Percentiles rank a stretch among this genome's conserved stretches.
These are phyloP conservation scores for Saccostrea echinata DNA, from an alignment of 1,140 invertebrate genomes.

Conservation along the genomic window DNA sequence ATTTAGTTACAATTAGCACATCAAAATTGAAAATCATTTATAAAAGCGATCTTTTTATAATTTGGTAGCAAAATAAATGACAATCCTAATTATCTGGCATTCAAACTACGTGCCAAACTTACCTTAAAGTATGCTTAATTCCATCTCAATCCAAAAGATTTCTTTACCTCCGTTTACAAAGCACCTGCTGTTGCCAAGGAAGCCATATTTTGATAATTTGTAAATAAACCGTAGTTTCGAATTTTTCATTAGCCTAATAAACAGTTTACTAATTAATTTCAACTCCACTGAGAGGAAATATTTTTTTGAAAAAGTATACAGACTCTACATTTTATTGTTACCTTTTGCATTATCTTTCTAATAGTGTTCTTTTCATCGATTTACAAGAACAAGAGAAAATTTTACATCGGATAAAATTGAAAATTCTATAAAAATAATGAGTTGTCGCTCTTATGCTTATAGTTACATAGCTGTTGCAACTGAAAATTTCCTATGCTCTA, in stretches of 20 bases:
- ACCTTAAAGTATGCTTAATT: background rate
- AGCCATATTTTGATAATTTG: slow-evolving; percentile 40
- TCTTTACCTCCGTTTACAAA: slow-evolving; percentile 47
- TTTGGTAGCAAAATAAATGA: background rate
- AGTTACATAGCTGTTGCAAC: background rate
- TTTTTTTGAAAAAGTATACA: no score
- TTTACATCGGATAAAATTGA: slow-evolving; percentile 1
- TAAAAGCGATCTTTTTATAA: no score
- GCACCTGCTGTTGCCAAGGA: slow-evolving; percentile 51
- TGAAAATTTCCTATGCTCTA: no score
- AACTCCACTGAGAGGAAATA: no score
- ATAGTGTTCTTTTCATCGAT: background rate
- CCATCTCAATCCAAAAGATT: slow-evolving; percentile 15
- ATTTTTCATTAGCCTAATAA: background rate
- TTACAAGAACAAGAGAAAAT: background rate
- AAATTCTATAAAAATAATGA: background rate
- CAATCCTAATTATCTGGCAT: background rate
- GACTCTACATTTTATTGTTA: no score
- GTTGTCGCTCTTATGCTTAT: background rate
- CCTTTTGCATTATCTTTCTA: background rate
- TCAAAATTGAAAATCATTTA: no score
- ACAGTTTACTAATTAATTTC: no score
- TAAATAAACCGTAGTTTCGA: slow-evolving; percentile 38
- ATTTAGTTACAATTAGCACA: no score
- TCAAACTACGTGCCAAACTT: background rate